A percentile compares a stretch with the other conserved stretches of the same genome.
phyloP scores from a whole-genome alignment of 2,113 vertebrate genomes.

The Rhea americana region DNA sequence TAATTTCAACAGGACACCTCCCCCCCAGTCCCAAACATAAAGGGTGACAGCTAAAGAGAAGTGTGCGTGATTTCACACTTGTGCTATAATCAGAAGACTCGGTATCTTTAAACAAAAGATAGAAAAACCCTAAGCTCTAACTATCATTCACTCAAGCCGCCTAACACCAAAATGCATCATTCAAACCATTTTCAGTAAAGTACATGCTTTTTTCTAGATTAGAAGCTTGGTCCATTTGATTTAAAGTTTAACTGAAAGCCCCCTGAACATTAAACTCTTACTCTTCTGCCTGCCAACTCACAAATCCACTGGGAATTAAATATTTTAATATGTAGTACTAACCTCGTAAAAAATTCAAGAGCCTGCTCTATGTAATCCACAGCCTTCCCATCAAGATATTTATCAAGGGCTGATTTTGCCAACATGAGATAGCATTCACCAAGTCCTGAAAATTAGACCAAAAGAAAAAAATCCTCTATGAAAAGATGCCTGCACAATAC shows the following conservation, averaged over 20 bases:
- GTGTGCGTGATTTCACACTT: background rate
- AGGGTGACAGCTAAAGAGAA: background rate
- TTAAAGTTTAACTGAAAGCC: background rate
- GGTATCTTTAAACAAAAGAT: background rate
- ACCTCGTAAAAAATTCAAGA: constrained; percentile 89
- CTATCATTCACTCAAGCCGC: background rate
- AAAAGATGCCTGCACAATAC: background rate
- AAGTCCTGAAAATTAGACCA: constrained; percentile 79
- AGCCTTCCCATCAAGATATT: constrained; percentile 90
- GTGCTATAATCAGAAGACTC: background rate
- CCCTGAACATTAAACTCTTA: background rate
- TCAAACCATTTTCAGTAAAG: background rate
- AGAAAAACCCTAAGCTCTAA: background rate
- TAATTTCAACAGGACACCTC: background rate
- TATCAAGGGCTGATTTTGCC: constrained; percentile 83
- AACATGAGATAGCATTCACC: constrained; percentile 92
- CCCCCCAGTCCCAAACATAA: background rate
- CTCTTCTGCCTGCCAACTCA: background rate
- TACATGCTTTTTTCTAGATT: background rate
- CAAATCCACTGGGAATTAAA: background rate
- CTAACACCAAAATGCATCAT: background rate
- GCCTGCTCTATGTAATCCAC: constrained; percentile 86
- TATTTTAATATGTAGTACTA: constrained; percentile 41
- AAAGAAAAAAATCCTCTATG: background rate
- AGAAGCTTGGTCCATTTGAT: background rate